phyloP scores from a whole-genome alignment of 2,797 vertebrate species.

The Cuniculus paca region DNA sequence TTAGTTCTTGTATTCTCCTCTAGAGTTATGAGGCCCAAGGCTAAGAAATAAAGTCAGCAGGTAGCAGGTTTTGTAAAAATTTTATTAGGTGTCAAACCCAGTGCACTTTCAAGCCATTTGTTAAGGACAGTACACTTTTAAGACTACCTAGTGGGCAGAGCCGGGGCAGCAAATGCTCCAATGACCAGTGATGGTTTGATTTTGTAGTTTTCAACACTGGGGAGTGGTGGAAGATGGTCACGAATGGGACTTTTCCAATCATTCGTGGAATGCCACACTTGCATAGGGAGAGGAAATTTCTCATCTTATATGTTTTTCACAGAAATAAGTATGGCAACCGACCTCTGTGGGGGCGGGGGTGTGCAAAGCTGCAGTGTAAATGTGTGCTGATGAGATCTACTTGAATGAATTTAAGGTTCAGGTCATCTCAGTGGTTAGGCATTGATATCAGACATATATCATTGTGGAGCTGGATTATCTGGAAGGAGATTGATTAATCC shows the following conservation, averaged over 20 bases:
- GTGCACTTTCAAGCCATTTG: background rate
- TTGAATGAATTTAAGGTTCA: background rate
- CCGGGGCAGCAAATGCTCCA: background rate
- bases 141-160: background rate
- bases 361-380: no score
- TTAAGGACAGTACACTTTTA: background rate
- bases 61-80: background rate
- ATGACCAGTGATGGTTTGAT: no score
- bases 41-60: background rate
- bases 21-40: background rate
- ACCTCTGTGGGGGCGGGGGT: rapidly evolving
- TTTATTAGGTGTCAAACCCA: background rate
- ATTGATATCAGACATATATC: background rate
- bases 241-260: background rate
- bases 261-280: background rate
- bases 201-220: background rate
- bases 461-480: background rate
- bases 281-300: background rate
- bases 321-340: no score
- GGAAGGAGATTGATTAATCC: background rate
- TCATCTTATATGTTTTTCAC: background rate
- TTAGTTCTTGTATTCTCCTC: background rate
- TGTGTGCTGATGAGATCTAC: background rate
- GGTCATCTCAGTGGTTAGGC: background rate
- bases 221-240: background rate